Base-by-base conservation (phyloP, 2,113 vertebrate species). In the Urocolius indicus region DNA sequence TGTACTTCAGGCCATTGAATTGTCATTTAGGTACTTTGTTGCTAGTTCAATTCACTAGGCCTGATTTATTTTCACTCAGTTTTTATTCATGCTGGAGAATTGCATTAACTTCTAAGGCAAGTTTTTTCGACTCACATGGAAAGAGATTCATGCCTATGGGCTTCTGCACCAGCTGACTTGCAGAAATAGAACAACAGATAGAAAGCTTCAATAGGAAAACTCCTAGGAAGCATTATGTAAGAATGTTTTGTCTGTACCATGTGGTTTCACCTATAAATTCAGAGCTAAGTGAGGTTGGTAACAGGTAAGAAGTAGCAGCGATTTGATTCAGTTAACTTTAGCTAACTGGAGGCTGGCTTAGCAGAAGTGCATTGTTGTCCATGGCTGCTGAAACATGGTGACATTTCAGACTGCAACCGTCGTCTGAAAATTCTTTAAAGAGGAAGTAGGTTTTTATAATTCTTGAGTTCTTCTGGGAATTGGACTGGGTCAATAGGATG, bases 401-500 rank as follows among this genome's bases (percentile, higher is more conserved):
- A 58, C 52, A 72, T 72, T 67, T 85, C 43, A n/a, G 77, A 77
- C 26, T 36, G 57, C 8, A 52, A 19, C 4, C 3, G 8, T 32
- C 57, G 13, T 30, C 16, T 43, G 46, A 81, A 66, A 52, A 26
- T 77, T 67, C 11, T 46, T 81, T 52, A 67, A 59, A 58, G 46
- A 93, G 29, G 4, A 51, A 9, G 12, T 61, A 11, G 52, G 26
- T 69, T 63, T 58, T 89, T 77, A 86, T 4, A 21, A 48, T n/a
- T 65, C n/a, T 46, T 36, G 51, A 17, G 7, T 29, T 84, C 34
- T 66, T 45, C 63, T 58, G 62, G 54, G 52, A 94, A 84, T 63
- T 77, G 10, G 21, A 49, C 32, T 34, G 3, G 88, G 59, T 94
- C 93, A 97, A 94, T 91, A 93, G 27, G 84, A 87, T 61, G n/a